Percentiles rank a stretch among this genome's conserved stretches.
Conservation (phyloP, 2,113 vertebrate genomes). For the Pantherophis guttatus region DNA sequence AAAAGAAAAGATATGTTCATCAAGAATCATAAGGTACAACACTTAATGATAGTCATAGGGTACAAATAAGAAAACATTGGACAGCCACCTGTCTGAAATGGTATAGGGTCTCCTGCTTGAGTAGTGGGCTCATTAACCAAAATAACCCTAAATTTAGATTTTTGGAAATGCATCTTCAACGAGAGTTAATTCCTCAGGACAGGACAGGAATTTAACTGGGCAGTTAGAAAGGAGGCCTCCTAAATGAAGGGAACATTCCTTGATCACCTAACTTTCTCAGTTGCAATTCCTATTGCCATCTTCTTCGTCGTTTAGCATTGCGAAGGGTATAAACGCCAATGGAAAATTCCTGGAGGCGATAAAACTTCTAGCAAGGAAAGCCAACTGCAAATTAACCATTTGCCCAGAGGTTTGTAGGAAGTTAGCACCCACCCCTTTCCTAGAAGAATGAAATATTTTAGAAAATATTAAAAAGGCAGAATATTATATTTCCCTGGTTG, state of each 20-base stretch:
- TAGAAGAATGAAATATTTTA: no score
- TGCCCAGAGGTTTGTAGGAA: conserved; percentile 45
- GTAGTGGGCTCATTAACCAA: no score
- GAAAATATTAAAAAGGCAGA: no score
- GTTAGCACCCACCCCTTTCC: no score
- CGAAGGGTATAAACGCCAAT: conserved; percentile 60
- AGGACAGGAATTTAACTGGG: not conserved
- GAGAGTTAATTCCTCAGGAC: not conserved
- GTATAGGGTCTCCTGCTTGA: no score
- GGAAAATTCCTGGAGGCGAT: conserved; percentile 76
- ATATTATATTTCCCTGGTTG: no score
- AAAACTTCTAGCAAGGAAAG: conserved; percentile 59
- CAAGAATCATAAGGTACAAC: no score
- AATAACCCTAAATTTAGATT: not conserved
- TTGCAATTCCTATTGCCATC: rapidly evolving
- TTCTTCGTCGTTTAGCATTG: conserved; percentile 58
- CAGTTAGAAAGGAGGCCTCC: not conserved
- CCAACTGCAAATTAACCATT: conserved; percentile 73
- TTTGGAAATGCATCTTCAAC: not conserved
- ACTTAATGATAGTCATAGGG: no score
- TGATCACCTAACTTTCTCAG: rapidly evolving
- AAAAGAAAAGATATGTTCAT: no score
- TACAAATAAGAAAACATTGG: no score
- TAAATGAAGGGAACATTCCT: rapidly evolving
- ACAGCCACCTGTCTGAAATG: no score